Evolutionary conservation across 2,113 vertebrate genomes (phyloP), one percentile per base, ranked within the genome.

Genomic region (Microcebus jonahi): DNA sequence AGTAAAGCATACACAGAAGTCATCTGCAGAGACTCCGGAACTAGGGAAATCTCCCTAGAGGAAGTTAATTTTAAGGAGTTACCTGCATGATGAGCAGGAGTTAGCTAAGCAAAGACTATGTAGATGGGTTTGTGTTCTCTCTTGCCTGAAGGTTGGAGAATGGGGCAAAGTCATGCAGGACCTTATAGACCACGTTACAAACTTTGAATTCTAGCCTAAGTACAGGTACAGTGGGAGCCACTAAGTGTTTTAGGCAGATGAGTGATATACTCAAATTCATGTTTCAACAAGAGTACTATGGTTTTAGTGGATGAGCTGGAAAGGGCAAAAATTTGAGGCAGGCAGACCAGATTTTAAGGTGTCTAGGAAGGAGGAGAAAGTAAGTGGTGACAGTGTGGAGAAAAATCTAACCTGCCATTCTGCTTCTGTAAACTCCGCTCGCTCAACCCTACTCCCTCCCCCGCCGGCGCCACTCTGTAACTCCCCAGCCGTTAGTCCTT

Each of bases 301-400:
- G 68, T 48, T 79, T 25, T 48, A 82, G 18, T 21, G 48, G 65
- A 89, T 81, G 34, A 29, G 50, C 13, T 83, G 29, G 36, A 91
- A 83, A 91, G 23, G 34, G 25, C 65, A 57, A 68, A 92, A 95
- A 77, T 36, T 73, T 18, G 53, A 88, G n/a, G 25, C 15, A 91
- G 63, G 59, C 34, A 67, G 42, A n/a, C 31, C 42, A 48, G 63
- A 94, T 53, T 95, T 89, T 85, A 94, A 95, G 42, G 31, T 82
- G 8, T 68, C 59, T 65, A 53, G 29, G 23, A 81, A 94, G 73
- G 45, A 96, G 39, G 53, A 91, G 48, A 50, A 81, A 91, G 53
- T 57, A 81, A 81, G 29, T 90, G n/a, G 31, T 85, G 81, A 88
- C 34, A 85, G 21, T n/a, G n/a, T n/a, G n/a, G n/a, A n/a, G n/a